Conservation (phyloP, 2,113 vertebrate species). For the Vulpes vulpes region DNA sequence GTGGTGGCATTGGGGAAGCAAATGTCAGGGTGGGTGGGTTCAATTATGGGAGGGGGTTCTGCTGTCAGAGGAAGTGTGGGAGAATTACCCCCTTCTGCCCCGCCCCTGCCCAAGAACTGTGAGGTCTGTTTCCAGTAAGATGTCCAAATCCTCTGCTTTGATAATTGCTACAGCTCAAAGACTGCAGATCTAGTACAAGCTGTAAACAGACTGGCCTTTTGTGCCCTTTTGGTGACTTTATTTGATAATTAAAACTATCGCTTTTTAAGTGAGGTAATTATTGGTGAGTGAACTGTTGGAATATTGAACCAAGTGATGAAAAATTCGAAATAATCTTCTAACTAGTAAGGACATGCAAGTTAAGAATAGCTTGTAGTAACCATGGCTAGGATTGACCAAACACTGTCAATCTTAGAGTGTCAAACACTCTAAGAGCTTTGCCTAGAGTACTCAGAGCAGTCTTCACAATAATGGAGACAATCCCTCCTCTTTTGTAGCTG, state of each 20-base stretch:
- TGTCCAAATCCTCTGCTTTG: neutral
- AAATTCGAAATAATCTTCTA: neutral
- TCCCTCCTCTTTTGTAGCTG: neutral
- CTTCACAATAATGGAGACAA: neutral
- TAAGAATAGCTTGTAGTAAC: neutral
- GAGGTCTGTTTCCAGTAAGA: neutral
- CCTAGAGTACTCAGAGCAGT: accelerated
- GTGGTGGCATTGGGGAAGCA: neutral
- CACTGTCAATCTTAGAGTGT: no score
- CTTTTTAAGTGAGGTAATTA: neutral
- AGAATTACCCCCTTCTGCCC: no score
- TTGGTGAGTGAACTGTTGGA: neutral
- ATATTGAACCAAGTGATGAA: neutral
- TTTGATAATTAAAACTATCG: neutral
- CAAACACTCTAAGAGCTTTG: neutral
- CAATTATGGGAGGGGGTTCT: neutral
- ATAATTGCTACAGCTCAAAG: neutral
- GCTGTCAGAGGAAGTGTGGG: no score
- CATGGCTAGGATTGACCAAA: no score
- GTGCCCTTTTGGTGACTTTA: neutral
- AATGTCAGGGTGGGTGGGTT: neutral
- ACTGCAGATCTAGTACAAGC: no score
- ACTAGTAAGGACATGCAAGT: neutral
- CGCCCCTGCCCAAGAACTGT: neutral
- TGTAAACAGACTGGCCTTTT: neutral